Conservation (phyloP, 1,140 invertebrate species). For the Heterodera carotae region DNA sequence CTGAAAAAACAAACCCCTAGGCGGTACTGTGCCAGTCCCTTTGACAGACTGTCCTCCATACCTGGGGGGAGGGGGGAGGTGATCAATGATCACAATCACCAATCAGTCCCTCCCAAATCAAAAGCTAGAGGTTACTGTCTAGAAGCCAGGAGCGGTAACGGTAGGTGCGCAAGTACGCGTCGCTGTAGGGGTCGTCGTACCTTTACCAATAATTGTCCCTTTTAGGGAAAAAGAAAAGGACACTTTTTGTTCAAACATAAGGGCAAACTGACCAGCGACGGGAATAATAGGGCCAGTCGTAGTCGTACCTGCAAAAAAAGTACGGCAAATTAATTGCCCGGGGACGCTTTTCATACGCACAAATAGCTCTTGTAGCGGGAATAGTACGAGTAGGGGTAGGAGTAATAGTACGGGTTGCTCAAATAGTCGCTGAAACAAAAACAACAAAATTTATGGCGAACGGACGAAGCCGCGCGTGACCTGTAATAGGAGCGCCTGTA, state of each 20-base stretch:
- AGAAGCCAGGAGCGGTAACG: constrained; percentile 31
- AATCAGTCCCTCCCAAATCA: not conserved
- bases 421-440: constrained; percentile 46
- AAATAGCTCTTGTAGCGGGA: constrained; percentile 45
- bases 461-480: not conserved
- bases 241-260: not conserved
- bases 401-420: constrained; percentile 43
- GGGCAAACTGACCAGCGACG: not conserved
- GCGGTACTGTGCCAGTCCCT: constrained; percentile 26
- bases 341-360: constrained; percentile 4
- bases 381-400: constrained; percentile 40
- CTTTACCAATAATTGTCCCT: not conserved
- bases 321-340: not conserved
- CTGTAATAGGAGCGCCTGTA: constrained; percentile 41
- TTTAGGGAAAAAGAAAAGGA: not conserved
- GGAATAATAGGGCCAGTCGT: constrained; percentile 16
- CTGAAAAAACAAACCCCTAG: constrained; percentile 11
- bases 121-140: constrained; percentile 15
- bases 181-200: constrained; percentile 30
- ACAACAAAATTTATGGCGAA: too few relatives aligned
- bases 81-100: not conserved
- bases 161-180: constrained; percentile 30
- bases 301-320: constrained; percentile 27
- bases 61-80: constrained; percentile 10
- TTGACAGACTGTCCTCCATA: constrained; percentile 31